These are phyloP conservation scores for Rhinopomastus cyanomelas DNA, from an alignment of 2,113 vertebrate genomes.

Conservation along the genomic window DNA sequence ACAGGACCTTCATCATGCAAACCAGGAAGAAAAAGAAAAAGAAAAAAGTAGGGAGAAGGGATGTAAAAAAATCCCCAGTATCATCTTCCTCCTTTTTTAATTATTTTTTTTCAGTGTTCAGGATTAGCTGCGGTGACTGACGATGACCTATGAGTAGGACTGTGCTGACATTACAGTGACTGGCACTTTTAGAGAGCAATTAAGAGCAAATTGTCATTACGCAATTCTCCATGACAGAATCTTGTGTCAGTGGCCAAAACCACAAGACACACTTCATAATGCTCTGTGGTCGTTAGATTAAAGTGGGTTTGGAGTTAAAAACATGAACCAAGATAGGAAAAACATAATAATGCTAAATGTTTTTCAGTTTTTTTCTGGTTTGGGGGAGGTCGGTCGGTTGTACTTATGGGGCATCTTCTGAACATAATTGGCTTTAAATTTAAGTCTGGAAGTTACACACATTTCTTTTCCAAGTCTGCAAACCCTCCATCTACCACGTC, in stretches of 20 bases:
- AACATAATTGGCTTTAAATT: neutral
- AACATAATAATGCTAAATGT: neutral
- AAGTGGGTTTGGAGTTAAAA: neutral
- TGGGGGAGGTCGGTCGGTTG: neutral
- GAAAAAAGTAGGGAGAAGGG: neutral
- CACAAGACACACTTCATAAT: neutral
- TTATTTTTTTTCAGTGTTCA: neutral
- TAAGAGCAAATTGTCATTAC: neutral
- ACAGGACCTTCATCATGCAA: neutral
- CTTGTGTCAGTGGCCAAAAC: neutral
- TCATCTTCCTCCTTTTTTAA: neutral
- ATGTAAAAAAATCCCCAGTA: rapidly evolving
- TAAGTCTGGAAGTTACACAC: neutral
- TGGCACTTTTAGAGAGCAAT: neutral
- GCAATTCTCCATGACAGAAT: neutral
- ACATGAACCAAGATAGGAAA: neutral
- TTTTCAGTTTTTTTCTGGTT: rapidly evolving
- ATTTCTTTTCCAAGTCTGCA: neutral
- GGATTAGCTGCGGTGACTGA: neutral
- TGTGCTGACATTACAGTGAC: neutral
- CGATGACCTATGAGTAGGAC: neutral
- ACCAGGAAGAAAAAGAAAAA: neutral
- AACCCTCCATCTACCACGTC: neutral
- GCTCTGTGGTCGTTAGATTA: neutral
- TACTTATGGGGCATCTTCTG: neutral